A percentile compares a stretch with the other conserved stretches of the same genome.
These are phyloP conservation scores for Hippopotamus amphibius DNA, from an alignment of 2,113 vertebrate species.

Conservation along the genomic window DNA sequence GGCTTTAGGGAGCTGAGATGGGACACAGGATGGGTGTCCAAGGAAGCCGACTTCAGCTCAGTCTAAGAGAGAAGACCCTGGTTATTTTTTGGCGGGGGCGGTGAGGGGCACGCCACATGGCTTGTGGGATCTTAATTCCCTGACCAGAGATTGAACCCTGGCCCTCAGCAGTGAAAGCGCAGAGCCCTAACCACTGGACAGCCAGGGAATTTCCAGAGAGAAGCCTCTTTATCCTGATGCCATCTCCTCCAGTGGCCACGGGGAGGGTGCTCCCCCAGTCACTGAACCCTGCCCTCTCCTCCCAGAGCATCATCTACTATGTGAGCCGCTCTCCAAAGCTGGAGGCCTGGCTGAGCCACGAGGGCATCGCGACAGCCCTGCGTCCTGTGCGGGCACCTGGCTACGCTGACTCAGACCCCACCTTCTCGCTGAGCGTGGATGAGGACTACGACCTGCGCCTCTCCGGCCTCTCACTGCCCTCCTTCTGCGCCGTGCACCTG, in stretches of 20 bases:
- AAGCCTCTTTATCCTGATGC: not conserved
- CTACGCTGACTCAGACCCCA: slow-evolving; percentile 94
- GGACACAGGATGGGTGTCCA: not conserved
- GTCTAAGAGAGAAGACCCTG: not conserved
- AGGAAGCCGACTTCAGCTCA: not conserved
- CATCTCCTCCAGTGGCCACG: not conserved
- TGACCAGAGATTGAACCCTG: not conserved
- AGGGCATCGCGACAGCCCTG: slow-evolving; percentile 90
- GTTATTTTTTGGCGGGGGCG: not conserved
- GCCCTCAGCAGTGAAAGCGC: not conserved
- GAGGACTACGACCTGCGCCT: slow-evolving; percentile 95
- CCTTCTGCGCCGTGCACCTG: slow-evolving; percentile 93
- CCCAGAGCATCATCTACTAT: slow-evolving; percentile 95
- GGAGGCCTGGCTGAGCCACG: slow-evolving; percentile 93
- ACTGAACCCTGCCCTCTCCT: not conserved
- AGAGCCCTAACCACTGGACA: not conserved
- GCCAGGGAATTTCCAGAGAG: not conserved
- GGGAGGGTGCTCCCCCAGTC: accelerated
- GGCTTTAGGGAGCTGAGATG: not conserved
- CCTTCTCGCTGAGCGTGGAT: slow-evolving; percentile 95
- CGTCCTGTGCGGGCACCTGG: slow-evolving; percentile 88
- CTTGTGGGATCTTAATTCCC: not conserved
- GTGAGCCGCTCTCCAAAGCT: slow-evolving; percentile 92
- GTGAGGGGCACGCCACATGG: no score
- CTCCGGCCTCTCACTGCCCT: slow-evolving; percentile 90